These are phyloP conservation scores for Chlorodrepanis virens DNA, from an alignment of 2,113 vertebrate genomes.

Conservation along the genomic window DNA sequence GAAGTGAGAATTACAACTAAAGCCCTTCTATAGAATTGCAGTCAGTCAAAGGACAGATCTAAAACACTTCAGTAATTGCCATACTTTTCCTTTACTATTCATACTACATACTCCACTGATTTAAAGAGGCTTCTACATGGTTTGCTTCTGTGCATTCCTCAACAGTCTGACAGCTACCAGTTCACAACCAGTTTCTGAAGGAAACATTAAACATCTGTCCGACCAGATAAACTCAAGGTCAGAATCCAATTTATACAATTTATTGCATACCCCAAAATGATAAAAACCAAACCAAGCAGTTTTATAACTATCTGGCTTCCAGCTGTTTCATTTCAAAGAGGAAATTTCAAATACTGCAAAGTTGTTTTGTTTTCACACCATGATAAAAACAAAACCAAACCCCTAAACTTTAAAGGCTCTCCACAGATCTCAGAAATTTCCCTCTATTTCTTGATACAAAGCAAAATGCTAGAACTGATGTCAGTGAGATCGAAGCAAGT, in stretches of 20 bases:
- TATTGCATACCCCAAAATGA: not conserved
- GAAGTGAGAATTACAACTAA: not conserved
- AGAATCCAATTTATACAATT: not conserved
- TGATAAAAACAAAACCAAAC: not conserved
- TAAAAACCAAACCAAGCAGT: not conserved
- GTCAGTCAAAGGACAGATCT: not conserved
- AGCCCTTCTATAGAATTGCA: not conserved
- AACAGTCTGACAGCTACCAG: not conserved
- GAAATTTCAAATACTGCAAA: not conserved
- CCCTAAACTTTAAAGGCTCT: not conserved
- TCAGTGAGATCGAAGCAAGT: not conserved
- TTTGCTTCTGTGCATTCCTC: not conserved
- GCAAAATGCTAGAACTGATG: not conserved
- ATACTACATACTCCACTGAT: not conserved
- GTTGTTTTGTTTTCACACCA: not conserved
- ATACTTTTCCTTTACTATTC: not conserved
- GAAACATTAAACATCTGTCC: not conserved
- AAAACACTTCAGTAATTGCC: not conserved
- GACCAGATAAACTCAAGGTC: not conserved
- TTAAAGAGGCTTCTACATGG: not conserved
- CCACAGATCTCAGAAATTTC: not conserved
- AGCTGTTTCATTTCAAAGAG: not conserved
- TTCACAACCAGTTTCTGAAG: not conserved
- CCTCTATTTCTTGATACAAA: not conserved
- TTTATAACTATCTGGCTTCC: not conserved